Percentiles rank a stretch among this genome's conserved stretches.
phyloP scores from a whole-genome alignment of 2,113 vertebrate species.

The Aphelocoma coerulescens region DNA sequence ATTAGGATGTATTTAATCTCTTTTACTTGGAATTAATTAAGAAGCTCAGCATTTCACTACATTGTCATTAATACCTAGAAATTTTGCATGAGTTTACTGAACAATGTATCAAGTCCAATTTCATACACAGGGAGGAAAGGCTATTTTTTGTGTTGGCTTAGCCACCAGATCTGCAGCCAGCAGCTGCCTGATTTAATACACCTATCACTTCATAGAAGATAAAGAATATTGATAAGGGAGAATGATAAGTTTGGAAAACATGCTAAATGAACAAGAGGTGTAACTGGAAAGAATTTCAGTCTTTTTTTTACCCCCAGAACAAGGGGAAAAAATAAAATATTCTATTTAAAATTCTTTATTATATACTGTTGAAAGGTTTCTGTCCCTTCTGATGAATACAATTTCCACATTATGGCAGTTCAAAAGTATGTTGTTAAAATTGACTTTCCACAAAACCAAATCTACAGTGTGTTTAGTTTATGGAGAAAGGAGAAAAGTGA shows the following conservation, averaged over 20 bases:
- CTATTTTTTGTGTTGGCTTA: neutral
- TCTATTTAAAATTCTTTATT: neutral
- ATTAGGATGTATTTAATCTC: neutral
- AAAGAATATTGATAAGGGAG: neutral
- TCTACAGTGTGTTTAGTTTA: neutral
- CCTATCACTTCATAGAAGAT: neutral
- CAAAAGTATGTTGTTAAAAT: neutral
- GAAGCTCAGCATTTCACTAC: neutral
- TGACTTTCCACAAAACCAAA: neutral
- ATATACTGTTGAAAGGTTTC: neutral
- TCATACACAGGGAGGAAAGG: neutral
- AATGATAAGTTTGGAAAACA: neutral
- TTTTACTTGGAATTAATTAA: neutral
- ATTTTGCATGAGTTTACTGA: neutral
- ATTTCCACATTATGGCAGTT: neutral
- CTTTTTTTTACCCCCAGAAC: neutral
- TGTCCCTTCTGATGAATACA: neutral
- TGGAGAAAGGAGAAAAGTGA: neutral
- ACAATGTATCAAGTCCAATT: neutral
- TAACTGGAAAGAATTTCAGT: neutral
- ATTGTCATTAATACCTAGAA: neutral
- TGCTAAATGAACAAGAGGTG: neutral
- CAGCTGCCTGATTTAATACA: neutral
- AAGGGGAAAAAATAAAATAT: fast-evolving
- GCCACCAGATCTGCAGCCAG: neutral